Conservation (phyloP, 2,888 invertebrate species). For the Yponomeuta sedellus region DNA sequence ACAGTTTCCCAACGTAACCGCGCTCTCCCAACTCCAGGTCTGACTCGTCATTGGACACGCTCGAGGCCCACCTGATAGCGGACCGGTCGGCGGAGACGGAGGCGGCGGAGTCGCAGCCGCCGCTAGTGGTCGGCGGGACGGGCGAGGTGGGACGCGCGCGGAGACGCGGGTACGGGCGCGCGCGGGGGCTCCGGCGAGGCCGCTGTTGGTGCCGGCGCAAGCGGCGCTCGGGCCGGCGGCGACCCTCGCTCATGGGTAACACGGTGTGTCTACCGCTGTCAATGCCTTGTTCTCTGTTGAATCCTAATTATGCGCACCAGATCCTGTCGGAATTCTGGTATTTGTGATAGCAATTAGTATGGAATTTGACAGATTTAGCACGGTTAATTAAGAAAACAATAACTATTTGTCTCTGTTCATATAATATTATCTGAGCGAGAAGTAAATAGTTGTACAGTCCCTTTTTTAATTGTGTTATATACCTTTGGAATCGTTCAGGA, state of each 20-base stretch:
- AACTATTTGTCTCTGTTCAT: too few relatives aligned
- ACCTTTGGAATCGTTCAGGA: too few relatives aligned
- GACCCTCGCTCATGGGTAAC: constrained; percentile 69
- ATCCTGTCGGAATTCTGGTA: too few relatives aligned
- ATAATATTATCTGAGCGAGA: too few relatives aligned
- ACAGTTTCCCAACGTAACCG: background rate
- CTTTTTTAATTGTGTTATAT: too few relatives aligned
- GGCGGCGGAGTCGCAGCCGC: constrained; percentile 29
- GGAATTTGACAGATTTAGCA: too few relatives aligned
- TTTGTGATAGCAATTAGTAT: too few relatives aligned
- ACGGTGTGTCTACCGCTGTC: constrained; percentile 67
- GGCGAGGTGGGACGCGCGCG: constrained; percentile 29
- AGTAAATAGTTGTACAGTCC: too few relatives aligned
- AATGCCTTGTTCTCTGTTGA: constrained; percentile 45
- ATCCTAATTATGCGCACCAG: too few relatives aligned
- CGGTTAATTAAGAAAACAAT: too few relatives aligned
- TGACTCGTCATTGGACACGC: constrained; percentile 55
- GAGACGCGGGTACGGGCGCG: constrained; percentile 31
- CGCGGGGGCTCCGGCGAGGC: constrained; percentile 30
- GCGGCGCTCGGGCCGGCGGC: constrained; percentile 64
- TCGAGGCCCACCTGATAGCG: constrained; percentile 62
- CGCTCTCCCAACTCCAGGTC: constrained; percentile 35
- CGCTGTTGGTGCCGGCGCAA: constrained; percentile 63
- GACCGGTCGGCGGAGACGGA: constrained; percentile 55
- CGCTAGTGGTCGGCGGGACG: constrained; percentile 29